A percentile compares a stretch with the other conserved stretches of the same genome.
Evolutionary conservation across 1,140 invertebrate genomes (phyloP).

Genomic region (Anoplolepis gracilipes): DNA sequence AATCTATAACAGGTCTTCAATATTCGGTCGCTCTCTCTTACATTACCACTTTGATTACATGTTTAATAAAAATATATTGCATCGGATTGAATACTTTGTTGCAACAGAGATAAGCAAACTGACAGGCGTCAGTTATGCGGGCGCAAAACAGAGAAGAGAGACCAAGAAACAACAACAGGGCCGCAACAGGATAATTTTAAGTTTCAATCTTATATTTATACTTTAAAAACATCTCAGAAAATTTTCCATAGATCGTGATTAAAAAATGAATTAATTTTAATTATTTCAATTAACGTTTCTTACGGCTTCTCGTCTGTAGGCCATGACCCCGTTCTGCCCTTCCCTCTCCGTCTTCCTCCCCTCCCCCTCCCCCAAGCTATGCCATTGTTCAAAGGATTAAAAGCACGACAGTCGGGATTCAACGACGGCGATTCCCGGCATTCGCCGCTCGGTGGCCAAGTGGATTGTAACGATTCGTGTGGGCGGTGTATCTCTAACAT

Average conservation of each 20-base stretch:
- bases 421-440: conserved; percentile 4
- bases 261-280: neutral
- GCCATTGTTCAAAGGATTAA: conserved; percentile 6
- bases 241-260: neutral
- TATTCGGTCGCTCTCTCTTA: neutral
- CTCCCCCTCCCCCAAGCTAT: neutral
- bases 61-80: neutral
- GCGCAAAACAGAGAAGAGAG: conserved; percentile 1
- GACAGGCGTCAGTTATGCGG: conserved; percentile 20
- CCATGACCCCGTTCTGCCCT: neutral
- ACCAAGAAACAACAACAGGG: neutral
- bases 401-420: neutral
- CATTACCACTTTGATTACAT: neutral
- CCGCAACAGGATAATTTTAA: neutral
- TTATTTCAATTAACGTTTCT: neutral
- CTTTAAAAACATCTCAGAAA: neutral
- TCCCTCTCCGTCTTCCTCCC: too few relatives aligned
- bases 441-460: conserved; percentile 6
- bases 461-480: conserved; percentile 53
- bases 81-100: conserved; percentile 7
- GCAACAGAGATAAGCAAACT: conserved; percentile 28
- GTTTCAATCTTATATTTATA: neutral
- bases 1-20: too few relatives aligned
- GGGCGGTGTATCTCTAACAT: conserved; percentile 55
- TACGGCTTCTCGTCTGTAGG: neutral